Percentiles rank a stretch among this genome's conserved stretches.
phyloP scores from a whole-genome alignment of 2,888 invertebrate species.

The Brachylomia viminalis region DNA sequence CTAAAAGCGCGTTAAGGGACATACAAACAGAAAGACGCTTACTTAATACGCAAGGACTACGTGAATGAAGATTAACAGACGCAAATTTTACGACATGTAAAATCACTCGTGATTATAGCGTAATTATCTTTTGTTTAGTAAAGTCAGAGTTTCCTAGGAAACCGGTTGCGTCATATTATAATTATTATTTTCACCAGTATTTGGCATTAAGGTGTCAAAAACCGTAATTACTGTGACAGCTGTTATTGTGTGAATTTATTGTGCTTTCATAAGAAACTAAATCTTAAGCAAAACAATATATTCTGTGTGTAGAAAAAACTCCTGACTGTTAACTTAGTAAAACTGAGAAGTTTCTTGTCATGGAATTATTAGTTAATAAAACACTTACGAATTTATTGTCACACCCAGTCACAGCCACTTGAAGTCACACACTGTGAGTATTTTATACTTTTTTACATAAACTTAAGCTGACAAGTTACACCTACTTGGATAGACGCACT shows the following conservation, averaged over 20 bases:
- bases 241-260: too few species aligned
- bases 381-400: background rate
- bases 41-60: background rate
- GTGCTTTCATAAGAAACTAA: background rate
- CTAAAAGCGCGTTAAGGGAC: background rate
- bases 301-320: too few species aligned
- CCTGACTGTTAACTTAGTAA: too few species aligned
- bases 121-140: too few species aligned
- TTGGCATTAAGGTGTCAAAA: too few species aligned
- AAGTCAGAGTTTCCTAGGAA: too few species aligned
- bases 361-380: background rate
- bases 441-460: background rate
- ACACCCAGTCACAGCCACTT: background rate
- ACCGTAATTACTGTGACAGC: too few species aligned
- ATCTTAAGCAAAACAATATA: background rate
- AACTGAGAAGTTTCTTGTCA: background rate
- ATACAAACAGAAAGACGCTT: background rate
- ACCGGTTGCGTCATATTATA: too few species aligned
- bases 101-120: background rate
- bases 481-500: constrained; percentile 27
- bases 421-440: too few species aligned
- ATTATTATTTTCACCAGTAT: too few species aligned
- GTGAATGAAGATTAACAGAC: too few species aligned
- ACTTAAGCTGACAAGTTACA: constrained; percentile 1
- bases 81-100: background rate